Conservation (phyloP, 1,140 invertebrate species). For the Drosophila nannoptera region DNA sequence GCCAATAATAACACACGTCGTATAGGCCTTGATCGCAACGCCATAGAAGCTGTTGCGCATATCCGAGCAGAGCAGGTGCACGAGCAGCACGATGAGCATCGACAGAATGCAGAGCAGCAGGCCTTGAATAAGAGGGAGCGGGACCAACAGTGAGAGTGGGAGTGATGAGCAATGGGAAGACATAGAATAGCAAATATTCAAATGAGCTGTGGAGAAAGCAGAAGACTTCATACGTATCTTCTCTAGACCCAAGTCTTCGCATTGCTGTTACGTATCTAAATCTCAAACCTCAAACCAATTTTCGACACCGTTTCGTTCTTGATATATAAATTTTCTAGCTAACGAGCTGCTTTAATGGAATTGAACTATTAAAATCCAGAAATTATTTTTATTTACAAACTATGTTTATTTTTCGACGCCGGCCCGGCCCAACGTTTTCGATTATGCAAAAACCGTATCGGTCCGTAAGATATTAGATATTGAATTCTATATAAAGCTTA, state of each 20-base stretch:
- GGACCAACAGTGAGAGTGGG: background rate
- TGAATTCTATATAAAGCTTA: conserved; percentile 32
- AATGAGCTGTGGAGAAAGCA: no score
- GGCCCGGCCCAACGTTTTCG: conserved; percentile 9
- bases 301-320: background rate
- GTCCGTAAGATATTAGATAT: background rate
- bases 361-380: conserved; percentile 21
- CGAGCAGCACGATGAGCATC: conserved; percentile 67
- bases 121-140: conserved; percentile 36
- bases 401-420: conserved; percentile 38
- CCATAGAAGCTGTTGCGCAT: conserved; percentile 75
- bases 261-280: no score
- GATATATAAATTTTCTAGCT: conserved; percentile 19
- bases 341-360: conserved; percentile 25
- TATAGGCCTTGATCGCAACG: conserved; percentile 68
- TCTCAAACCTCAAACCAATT: background rate
- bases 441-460: background rate
- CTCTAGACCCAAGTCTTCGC: no score
- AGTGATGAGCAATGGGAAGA: background rate
- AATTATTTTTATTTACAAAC: conserved; percentile 56
- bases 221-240: no score
- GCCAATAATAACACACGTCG: conserved; percentile 66
- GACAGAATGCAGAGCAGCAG: conserved; percentile 71
- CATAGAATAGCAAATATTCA: no score
- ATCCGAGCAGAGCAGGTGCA: conserved; percentile 70